phyloP scores from a whole-genome alignment of 1,140 invertebrate species.

The Orius laevigatus region DNA sequence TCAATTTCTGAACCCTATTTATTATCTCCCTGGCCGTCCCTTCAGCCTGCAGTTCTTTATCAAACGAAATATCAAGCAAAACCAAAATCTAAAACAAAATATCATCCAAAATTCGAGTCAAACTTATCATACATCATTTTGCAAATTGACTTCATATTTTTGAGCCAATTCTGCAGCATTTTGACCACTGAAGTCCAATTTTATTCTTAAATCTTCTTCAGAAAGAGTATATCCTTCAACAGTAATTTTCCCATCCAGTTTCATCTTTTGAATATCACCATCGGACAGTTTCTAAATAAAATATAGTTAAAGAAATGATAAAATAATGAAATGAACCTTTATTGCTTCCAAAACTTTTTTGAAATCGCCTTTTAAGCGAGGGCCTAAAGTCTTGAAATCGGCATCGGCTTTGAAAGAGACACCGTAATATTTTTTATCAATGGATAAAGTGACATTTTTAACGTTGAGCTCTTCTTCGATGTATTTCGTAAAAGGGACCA shows the following conservation, averaged over 20 bases:
- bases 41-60: constrained; percentile 81
- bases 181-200: constrained; percentile 51
- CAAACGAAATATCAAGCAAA: constrained; percentile 59
- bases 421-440: constrained; percentile 85
- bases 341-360: constrained; percentile 73
- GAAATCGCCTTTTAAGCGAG: constrained; percentile 74
- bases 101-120: background rate
- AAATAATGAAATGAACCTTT: constrained; percentile 31
- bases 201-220: constrained; percentile 53
- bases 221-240: constrained; percentile 61
- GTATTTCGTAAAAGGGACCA: constrained; percentile 67
- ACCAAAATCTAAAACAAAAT: constrained; percentile 36
- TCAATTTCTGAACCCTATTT: constrained; percentile 88
- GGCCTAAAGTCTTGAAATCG: constrained; percentile 71
- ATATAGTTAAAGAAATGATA: constrained; percentile 7
- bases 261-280: constrained; percentile 59
- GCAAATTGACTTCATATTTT: constrained; percentile 77
- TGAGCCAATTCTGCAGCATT: constrained; percentile 39
- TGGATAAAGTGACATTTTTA: constrained; percentile 67
- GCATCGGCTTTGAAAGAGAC: constrained; percentile 87
- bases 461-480: constrained; percentile 92
- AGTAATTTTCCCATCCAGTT: constrained; percentile 50
- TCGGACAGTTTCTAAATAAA: constrained; percentile 45
- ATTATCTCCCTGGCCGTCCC: constrained; percentile 86
- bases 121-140: constrained; percentile 45